A percentile compares a stretch with the other conserved stretches of the same genome.
Evolutionary conservation across 2,113 vertebrate genomes (phyloP).

Genomic region (Carassius carassius): DNA sequence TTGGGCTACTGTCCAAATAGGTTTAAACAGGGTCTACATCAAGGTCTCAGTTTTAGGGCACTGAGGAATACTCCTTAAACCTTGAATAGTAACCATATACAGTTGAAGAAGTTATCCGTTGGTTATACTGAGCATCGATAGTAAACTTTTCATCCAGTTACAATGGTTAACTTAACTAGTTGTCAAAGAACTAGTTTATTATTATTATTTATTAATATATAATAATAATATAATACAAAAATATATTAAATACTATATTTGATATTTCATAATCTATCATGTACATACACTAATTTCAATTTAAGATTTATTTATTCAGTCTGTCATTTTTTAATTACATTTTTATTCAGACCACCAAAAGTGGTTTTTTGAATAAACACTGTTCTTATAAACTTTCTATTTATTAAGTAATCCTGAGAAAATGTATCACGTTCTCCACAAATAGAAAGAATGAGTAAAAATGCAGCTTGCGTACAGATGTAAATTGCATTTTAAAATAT

Average conservation of each 20-base stretch:
- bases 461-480: too few species aligned
- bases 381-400: not conserved
- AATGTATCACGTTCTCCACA: not conserved
- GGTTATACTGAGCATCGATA: not conserved
- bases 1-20: slow-evolving; percentile 4
- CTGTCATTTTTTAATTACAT: not conserved
- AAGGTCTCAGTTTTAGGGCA: slow-evolving; percentile 9
- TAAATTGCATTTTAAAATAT: too few species aligned
- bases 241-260: too few species aligned
- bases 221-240: not conserved
- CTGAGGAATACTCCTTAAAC: not conserved
- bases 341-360: too few species aligned
- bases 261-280: too few species aligned
- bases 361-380: not conserved
- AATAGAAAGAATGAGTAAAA: too few species aligned
- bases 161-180: not conserved
- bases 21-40: not conserved
- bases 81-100: not conserved
- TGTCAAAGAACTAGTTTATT: not conserved
- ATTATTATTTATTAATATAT: too few species aligned
- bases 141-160: not conserved
- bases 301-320: not conserved
- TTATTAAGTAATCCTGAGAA: not conserved
- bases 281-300: too few species aligned
- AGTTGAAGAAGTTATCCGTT: not conserved